phyloP scores from a whole-genome alignment of 2,113 vertebrate species.

The Malaclemys terrapin region DNA sequence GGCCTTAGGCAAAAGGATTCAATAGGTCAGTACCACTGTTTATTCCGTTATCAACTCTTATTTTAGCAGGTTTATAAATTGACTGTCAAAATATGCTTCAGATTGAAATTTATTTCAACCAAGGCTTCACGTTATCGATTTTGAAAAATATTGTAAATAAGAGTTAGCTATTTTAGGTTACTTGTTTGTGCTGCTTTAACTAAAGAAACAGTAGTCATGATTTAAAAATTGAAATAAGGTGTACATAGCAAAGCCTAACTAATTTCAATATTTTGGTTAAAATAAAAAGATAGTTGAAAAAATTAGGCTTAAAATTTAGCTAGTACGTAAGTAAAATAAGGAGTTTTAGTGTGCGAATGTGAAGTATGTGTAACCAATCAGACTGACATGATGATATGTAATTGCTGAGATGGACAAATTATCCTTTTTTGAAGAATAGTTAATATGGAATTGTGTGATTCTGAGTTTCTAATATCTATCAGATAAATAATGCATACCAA shows the following conservation, averaged over 20 bases:
- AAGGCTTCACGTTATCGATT: constrained; percentile 76
- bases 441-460: not conserved
- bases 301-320: constrained; percentile 20
- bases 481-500: not conserved
- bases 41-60: constrained; percentile 19
- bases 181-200: not conserved
- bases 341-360: not conserved
- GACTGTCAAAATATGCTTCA: constrained; percentile 28
- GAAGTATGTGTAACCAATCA: not conserved
- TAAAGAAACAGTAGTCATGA: constrained; percentile 8
- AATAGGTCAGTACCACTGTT: constrained; percentile 42
- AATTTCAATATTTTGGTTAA: constrained; percentile 8
- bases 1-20: constrained; percentile 57
- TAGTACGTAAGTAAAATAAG: constrained; percentile 4
- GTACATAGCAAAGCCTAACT: constrained; percentile 44
- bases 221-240: not conserved
- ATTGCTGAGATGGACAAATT: not conserved
- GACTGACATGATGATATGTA: fast-evolving
- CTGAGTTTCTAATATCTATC: fast-evolving
- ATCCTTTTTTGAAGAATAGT: not conserved
- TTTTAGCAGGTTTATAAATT: constrained; percentile 35
- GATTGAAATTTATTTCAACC: constrained; percentile 3
- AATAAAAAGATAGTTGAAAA: not conserved
- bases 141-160: constrained; percentile 78
- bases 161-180: not conserved